Percentiles rank a stretch among this genome's conserved stretches.
Conservation (phyloP, 1,140 invertebrate genomes). For the Diuraphis noxia region DNA sequence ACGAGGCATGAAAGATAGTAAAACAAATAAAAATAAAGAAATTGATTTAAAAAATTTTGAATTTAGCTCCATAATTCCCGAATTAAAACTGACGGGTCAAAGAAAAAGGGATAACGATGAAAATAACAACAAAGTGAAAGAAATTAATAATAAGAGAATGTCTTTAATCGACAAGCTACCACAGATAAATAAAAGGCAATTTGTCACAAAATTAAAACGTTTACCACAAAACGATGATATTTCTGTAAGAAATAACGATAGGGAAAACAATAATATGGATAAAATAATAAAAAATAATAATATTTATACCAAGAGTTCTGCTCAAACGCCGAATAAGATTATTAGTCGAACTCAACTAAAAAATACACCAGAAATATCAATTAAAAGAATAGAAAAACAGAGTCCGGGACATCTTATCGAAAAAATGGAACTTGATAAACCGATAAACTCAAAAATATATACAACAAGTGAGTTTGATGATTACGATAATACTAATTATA, state of each 20-base stretch:
- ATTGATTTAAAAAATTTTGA: not conserved
- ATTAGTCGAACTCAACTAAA: too few relatives aligned
- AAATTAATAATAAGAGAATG: not conserved
- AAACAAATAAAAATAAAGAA: not conserved
- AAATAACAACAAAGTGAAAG: not conserved
- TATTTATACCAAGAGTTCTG: not conserved
- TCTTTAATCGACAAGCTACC: too few relatives aligned
- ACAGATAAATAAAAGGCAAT: not conserved
- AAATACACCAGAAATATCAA: not conserved
- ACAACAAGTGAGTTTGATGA: not conserved
- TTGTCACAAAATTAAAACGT: not conserved
- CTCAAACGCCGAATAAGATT: not conserved
- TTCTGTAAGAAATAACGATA: not conserved
- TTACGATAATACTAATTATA: not conserved
- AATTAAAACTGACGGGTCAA: not conserved
- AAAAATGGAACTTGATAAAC: not conserved
- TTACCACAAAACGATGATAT: not conserved
- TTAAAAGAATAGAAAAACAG: not conserved
- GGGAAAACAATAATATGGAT: not conserved
- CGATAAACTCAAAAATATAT: not conserved
- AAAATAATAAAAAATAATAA: not conserved
- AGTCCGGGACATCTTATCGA: not conserved
- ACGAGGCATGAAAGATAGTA: not conserved
- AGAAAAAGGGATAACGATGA: not conserved
- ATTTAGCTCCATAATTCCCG: not conserved